phyloP scores from a whole-genome alignment of 1,140 invertebrate species.

The Tachypleus tridentatus region DNA sequence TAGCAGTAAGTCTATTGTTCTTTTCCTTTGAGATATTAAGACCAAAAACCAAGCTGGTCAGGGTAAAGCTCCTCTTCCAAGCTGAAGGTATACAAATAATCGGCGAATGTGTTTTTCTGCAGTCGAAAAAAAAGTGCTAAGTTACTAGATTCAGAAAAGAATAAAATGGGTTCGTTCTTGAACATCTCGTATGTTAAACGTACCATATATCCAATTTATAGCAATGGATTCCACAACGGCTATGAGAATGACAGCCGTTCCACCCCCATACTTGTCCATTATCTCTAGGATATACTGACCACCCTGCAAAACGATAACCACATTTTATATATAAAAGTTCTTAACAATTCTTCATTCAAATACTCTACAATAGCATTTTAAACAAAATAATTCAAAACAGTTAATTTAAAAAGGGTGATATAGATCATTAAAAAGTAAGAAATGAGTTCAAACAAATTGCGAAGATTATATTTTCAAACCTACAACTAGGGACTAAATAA shows the following conservation, averaged over 20 bases:
- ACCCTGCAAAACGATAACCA: slow-evolving; percentile 24
- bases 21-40: too few relatives aligned
- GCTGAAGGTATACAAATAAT: too few relatives aligned
- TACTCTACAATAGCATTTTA: background rate
- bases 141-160: background rate
- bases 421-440: background rate
- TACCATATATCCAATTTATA: slow-evolving; percentile 37
- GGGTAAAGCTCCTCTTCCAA: too few relatives aligned
- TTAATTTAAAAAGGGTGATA: too few relatives aligned
- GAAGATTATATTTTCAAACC: too few relatives aligned
- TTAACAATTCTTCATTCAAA: too few relatives aligned
- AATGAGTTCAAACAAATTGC: too few relatives aligned
- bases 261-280: slow-evolving; percentile 34
- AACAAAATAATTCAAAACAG: background rate
- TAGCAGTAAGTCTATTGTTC: too few relatives aligned
- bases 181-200: slow-evolving; percentile 4
- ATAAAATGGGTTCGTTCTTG: background rate
- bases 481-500: too few relatives aligned
- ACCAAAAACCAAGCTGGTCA: too few relatives aligned
- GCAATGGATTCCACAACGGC: slow-evolving; percentile 33
- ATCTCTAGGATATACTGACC: slow-evolving; percentile 33
- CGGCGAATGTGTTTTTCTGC: too few relatives aligned
- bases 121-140: too few relatives aligned
- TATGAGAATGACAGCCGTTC: slow-evolving; percentile 30
- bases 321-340: background rate